Conservation (phyloP, 1,140 invertebrate genomes). For the Drosophila trapezifrons region DNA sequence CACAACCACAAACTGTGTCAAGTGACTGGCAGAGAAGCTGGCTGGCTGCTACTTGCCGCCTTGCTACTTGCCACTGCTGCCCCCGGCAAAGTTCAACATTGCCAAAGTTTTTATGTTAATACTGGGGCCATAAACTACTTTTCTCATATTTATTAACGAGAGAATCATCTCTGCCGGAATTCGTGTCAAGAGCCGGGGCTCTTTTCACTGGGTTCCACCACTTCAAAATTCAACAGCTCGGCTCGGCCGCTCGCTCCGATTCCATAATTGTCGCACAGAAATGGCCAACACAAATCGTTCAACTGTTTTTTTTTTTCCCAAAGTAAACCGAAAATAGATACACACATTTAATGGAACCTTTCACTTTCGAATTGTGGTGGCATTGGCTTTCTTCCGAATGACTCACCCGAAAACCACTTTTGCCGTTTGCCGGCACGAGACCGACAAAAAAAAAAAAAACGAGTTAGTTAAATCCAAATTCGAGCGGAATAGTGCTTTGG, state of each 20-base stretch:
- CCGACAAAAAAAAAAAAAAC: conserved; percentile 10
- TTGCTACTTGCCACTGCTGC: conserved; percentile 2
- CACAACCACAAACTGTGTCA: conserved; percentile 49
- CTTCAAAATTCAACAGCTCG: conserved; percentile 39
- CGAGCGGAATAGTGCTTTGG: not conserved
- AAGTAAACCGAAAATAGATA: conserved; percentile 29
- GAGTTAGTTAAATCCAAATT: conserved; percentile 23
- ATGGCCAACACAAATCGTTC: conserved; percentile 49
- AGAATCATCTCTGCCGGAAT: conserved; percentile 50
- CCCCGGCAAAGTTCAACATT: conserved; percentile 38
- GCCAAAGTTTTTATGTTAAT: conserved; percentile 57
- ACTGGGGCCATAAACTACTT: conserved; percentile 43
- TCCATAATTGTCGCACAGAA: conserved; percentile 64
- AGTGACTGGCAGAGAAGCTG: conserved; percentile 39
- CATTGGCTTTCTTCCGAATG: conserved; percentile 46
- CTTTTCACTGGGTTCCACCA: conserved; percentile 7
- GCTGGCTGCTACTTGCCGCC: conserved; percentile 9
- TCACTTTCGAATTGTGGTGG: conserved; percentile 36
- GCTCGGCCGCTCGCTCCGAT: conserved; percentile 26
- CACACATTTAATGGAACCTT: conserved; percentile 27
- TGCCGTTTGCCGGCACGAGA: conserved; percentile 43
- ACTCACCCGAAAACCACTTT: conserved; percentile 31
- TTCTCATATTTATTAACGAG: conserved; percentile 52
- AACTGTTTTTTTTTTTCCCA: conserved; percentile 31
- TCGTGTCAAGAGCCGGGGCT: conserved; percentile 42